Evolutionary conservation across 2,888 invertebrate species (phyloP).

Genomic region (Pollenia labialis): DNA sequence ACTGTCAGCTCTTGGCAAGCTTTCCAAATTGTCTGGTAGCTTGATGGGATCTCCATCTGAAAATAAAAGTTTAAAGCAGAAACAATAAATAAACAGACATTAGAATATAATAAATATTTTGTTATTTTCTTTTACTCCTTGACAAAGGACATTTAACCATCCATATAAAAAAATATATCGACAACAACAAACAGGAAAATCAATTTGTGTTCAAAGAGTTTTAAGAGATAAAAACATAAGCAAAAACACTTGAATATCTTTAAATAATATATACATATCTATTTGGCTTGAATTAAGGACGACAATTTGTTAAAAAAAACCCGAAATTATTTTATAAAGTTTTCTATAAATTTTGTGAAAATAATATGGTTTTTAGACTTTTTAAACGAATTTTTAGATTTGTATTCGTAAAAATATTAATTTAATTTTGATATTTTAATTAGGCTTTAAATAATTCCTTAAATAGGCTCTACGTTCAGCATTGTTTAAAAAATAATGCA

Average conservation of each 20-base stretch:
- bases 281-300: not conserved
- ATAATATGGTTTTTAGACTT: not conserved
- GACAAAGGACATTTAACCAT: slow-evolving; percentile 44
- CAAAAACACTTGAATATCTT: slow-evolving; percentile 43
- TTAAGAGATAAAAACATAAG: not conserved
- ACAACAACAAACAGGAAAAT: slow-evolving; percentile 49
- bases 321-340: slow-evolving; percentile 29
- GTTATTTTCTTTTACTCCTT: slow-evolving; percentile 1
- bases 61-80: slow-evolving; percentile 79
- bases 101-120: slow-evolving; percentile 59
- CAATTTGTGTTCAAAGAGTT: slow-evolving; percentile 59
- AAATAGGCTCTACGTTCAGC: no score
- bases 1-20: slow-evolving; percentile 96
- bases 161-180: slow-evolving; percentile 34
- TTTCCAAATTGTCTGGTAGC: slow-evolving; percentile 97
- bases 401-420: no score
- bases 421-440: no score
- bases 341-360: not conserved
- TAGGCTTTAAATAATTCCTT: no score
- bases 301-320: slow-evolving; percentile 7
- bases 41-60: slow-evolving; percentile 96
- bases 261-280: slow-evolving; percentile 8
- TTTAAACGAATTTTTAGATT: no score
- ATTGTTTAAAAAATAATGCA: no score
- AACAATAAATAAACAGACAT: slow-evolving; percentile 67